These are phyloP conservation scores for Patagioenas fasciata DNA, from an alignment of 2,113 vertebrate species.

Conservation along the genomic window DNA sequence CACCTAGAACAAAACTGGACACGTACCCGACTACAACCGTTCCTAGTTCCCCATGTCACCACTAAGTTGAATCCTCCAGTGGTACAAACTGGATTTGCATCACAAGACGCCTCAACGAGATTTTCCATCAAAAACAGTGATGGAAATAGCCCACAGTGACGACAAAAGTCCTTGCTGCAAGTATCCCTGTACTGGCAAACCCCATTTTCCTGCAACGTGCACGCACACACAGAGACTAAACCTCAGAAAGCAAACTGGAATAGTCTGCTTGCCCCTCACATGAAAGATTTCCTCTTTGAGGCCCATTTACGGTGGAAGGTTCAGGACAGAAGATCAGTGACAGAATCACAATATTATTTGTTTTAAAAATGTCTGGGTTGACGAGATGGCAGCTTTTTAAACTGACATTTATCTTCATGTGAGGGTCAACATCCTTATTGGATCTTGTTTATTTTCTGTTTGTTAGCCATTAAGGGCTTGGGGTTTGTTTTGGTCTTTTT, in stretches of 20 bases:
- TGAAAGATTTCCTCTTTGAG: slow-evolving; percentile 24
- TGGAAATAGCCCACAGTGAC: neutral
- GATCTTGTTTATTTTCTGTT: neutral
- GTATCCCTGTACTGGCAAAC: neutral
- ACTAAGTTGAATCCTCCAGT: neutral
- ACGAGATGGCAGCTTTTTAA: slow-evolving; percentile 1
- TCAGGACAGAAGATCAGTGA: neutral
- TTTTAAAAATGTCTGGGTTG: slow-evolving; percentile 22
- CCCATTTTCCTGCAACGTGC: neutral
- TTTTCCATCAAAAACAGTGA: neutral
- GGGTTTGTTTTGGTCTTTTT: neutral
- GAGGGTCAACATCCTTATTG: slow-evolving; percentile 17
- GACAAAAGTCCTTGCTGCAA: neutral
- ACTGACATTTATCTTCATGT: neutral
- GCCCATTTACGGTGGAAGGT: neutral
- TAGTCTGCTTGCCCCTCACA: neutral
- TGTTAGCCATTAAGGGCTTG: neutral
- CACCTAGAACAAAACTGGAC: neutral
- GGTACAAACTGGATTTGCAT: neutral
- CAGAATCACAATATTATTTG: slow-evolving; percentile 11
- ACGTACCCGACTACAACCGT: neutral
- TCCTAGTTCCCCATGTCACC: neutral
- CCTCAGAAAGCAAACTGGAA: neutral
- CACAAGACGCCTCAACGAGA: neutral
- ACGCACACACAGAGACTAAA: neutral